A percentile compares a stretch with the other conserved stretches of the same genome.
phyloP scores from a whole-genome alignment of 2,797 vertebrate species.

The Masticophis lateralis region DNA sequence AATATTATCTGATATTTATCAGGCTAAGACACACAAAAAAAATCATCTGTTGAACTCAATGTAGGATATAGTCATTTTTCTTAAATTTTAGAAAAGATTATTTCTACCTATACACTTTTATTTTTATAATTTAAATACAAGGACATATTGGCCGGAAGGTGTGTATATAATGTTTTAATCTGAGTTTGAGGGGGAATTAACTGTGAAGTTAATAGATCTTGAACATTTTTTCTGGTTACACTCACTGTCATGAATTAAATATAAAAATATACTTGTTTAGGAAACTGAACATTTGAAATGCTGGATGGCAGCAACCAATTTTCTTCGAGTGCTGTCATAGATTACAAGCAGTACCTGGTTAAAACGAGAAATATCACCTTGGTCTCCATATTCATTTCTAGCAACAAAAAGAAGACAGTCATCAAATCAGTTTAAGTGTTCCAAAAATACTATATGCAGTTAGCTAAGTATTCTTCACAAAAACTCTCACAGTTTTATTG shows the following conservation, averaged over 20 bases:
- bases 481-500: neutral
- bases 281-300: neutral
- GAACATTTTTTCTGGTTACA: neutral
- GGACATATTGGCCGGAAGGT: neutral
- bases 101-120: neutral
- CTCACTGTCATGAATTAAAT: neutral
- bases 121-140: neutral
- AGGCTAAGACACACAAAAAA: neutral
- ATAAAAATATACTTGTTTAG: neutral
- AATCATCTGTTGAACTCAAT: neutral
- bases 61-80: neutral
- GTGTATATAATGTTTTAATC: neutral
- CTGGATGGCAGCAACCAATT: neutral
- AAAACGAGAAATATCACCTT: conserved; percentile 70
- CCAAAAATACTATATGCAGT: neutral
- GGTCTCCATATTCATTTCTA: conserved; percentile 77
- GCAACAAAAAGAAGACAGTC: conserved; percentile 42
- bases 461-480: neutral
- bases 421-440: neutral
- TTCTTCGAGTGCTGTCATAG: neutral
- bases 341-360: conserved; percentile 66
- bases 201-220: neutral
- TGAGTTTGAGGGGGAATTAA: neutral
- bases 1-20: neutral
- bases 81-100: neutral